Base-by-base conservation (phyloP, 2,888 invertebrate species). In the Eumacrocentrus americanus region DNA sequence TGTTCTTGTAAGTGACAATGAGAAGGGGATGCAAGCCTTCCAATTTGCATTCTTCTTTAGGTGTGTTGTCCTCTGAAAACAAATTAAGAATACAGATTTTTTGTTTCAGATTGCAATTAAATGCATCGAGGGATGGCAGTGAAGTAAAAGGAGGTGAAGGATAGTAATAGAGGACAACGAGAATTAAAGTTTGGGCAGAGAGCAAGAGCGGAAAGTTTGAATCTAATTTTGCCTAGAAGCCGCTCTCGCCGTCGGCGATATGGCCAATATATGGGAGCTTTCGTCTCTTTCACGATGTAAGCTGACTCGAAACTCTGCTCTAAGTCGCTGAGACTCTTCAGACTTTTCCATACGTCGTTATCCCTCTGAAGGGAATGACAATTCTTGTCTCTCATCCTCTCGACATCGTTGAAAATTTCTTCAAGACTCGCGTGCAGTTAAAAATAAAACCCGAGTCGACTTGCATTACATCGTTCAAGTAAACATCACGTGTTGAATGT, bases 1-100 rank as follows among this genome's bases (percentile, higher is more conserved):
- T 75, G 58, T 82, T 81, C 68, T 80, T 81, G 71, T 82, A 82
- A 23, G 82, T 82, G 63, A 83, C 76, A 62, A 82, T 76, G 58
- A 83, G 74, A 58, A 82, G 75, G 1, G 82, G 80, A 54, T 82
- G 81, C 11, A 82, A 72, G 40, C 81, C 79, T 62, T 81, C 81
- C 61, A 83, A 72, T 61, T 74, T 79, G 64, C 83, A 83, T 59
- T 78, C 79, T 6, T 70, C 72, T 29, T 77, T 74, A 35, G 78
- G 70, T 40, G 74, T 76, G 50, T 60, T 55, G 25, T 76, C 74
- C n/a, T 78, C 81, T 81, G 70, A n/a, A 72, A 72, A 44, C 63
- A 54, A 65, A 29, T 65, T 62, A 50, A 59, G 65, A 50, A 55
- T 18, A 7, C 4, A 38, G 44, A 61, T 62, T 61, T 20, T n/a